Conservation (phyloP, 2,113 vertebrate species). For the Girardinichthys multiradiatus region DNA sequence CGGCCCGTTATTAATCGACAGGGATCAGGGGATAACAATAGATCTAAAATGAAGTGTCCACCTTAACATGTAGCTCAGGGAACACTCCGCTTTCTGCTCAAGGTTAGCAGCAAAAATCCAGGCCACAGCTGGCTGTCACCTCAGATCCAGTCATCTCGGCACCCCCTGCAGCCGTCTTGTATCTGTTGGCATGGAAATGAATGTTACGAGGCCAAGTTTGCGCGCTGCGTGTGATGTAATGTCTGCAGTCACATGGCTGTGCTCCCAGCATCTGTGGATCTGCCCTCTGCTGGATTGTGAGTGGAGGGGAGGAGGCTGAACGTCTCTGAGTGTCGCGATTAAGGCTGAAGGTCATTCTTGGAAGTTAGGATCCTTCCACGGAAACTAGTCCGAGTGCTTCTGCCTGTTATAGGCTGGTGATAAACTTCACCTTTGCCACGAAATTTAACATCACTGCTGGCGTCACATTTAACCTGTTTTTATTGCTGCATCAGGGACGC, state of each 20-base stretch:
- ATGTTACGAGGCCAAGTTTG: constrained; percentile 37
- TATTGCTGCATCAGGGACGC: background rate
- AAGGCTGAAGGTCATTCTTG: constrained; percentile 24
- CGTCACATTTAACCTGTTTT: background rate
- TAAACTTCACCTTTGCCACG: background rate
- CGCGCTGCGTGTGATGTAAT: constrained; percentile 60
- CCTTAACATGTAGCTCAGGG: background rate
- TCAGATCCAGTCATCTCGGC: constrained; percentile 50
- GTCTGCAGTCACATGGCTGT: constrained; percentile 54
- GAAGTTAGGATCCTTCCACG: constrained; percentile 24
- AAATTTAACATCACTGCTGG: background rate
- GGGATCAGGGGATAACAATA: constrained; percentile 7
- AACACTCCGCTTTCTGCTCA: background rate
- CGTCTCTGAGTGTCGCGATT: constrained; percentile 14
- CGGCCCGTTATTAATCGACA: constrained; percentile 53
- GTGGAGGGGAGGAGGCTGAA: constrained; percentile 16
- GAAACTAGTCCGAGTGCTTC: constrained; percentile 4
- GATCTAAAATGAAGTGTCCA: background rate
- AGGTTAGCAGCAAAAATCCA: constrained; percentile 24
- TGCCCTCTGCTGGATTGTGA: background rate
- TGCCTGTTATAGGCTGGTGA: background rate
- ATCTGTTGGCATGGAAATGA: constrained; percentile 68
- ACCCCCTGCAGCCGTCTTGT: constrained; percentile 36
- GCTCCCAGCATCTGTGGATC: constrained; percentile 16
- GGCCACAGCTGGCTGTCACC: constrained; percentile 60